A percentile compares a stretch with the other conserved stretches of the same genome.
Conservation (phyloP, 2,797 vertebrate genomes). For the Crocidura indochinensis region DNA sequence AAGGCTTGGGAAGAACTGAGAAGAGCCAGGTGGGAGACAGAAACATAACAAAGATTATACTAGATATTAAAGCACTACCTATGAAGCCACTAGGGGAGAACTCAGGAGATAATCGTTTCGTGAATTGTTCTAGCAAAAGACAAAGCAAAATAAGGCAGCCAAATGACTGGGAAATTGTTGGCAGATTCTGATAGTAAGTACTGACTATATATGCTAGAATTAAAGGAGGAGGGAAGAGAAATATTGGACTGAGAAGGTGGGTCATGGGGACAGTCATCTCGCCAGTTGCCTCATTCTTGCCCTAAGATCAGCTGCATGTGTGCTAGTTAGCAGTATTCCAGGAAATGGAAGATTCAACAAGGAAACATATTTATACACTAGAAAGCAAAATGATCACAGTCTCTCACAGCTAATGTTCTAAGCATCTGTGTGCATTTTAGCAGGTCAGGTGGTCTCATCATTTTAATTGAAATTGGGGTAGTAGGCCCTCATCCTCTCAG, state of each 20-base stretch:
- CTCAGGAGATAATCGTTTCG: not conserved
- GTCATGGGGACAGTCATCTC: not conserved
- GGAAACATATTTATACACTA: not conserved
- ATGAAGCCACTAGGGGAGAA: not conserved
- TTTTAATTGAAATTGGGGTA: not conserved
- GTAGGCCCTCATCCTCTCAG: slow-evolving; percentile 11
- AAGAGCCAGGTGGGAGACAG: not conserved
- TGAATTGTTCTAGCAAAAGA: not conserved
- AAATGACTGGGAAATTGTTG: not conserved
- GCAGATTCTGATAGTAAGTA: not conserved
- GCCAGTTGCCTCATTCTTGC: not conserved
- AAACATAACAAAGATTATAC: not conserved
- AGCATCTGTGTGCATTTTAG: not conserved
- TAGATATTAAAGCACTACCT: not conserved
- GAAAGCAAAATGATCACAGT: slow-evolving; percentile 10
- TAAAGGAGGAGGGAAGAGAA: not conserved
- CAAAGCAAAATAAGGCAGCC: not conserved
- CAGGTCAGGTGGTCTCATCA: not conserved
- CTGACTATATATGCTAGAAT: not conserved
- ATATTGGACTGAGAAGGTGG: not conserved
- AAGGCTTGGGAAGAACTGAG: not conserved
- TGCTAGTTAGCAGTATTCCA: slow-evolving; percentile 29
- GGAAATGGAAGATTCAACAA: slow-evolving; percentile 13
- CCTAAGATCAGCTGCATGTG: not conserved
- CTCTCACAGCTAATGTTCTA: not conserved